A percentile compares a stretch with the other conserved stretches of the same genome.
phyloP scores from a whole-genome alignment of 2,888 invertebrate genomes.

The Linnaemya vulpina region DNA sequence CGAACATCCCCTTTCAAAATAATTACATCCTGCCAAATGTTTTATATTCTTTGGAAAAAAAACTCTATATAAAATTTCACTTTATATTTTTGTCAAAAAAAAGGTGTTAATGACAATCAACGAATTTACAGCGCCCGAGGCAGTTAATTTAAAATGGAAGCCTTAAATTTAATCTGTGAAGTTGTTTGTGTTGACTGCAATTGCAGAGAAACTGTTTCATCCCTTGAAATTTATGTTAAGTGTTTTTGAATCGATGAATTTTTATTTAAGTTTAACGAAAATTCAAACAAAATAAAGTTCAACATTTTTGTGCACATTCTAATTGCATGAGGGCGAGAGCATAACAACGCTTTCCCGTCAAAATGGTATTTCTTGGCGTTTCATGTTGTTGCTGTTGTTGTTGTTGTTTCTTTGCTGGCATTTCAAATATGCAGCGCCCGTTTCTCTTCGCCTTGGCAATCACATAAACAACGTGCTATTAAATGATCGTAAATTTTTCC shows the following conservation, averaged over 20 bases:
- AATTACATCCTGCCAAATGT: constrained; percentile 64
- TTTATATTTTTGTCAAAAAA: not conserved
- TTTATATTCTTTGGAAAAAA: constrained; percentile 5
- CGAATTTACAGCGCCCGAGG: constrained; percentile 42
- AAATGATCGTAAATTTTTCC: constrained; percentile 73
- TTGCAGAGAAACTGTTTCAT: not conserved
- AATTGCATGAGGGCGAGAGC: not conserved
- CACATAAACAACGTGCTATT: constrained; percentile 10
- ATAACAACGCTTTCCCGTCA: constrained; percentile 45
- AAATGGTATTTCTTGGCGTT: constrained; percentile 45
- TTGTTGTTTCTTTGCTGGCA: constrained; percentile 30
- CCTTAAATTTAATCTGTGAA: constrained; percentile 22
- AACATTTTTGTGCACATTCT: not conserved
- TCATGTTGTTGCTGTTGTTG: not conserved
- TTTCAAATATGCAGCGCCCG: constrained; percentile 55
- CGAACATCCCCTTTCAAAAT: constrained; percentile 57
- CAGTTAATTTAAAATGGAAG: constrained; percentile 47
- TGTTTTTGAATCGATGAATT: constrained; percentile 46
- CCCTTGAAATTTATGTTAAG: constrained; percentile 8
- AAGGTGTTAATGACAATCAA: constrained; percentile 68
- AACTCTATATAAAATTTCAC: too few relatives aligned
- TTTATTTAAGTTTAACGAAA: constrained; percentile 43
- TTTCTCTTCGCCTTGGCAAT: not conserved
- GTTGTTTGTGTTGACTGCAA: not conserved
- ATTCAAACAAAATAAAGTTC: not conserved